Evolutionary conservation across 2,797 vertebrate genomes (phyloP).

Genomic region (Gymnodraco acuticeps): DNA sequence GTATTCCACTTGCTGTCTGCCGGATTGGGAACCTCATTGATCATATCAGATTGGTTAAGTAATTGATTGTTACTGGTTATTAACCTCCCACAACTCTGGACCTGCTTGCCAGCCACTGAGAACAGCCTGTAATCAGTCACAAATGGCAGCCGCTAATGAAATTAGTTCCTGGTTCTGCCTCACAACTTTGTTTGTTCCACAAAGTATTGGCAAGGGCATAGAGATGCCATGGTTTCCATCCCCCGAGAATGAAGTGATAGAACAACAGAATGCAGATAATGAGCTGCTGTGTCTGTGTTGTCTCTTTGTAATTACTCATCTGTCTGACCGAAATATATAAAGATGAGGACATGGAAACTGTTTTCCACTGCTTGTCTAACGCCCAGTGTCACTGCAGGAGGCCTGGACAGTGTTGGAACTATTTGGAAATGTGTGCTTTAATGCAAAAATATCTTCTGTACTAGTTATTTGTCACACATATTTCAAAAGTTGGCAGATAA

Average conservation of each 20-base stretch:
- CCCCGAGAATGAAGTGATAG: constrained; percentile 64
- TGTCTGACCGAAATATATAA: constrained; percentile 74
- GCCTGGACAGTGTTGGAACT: not conserved
- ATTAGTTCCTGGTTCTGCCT: constrained; percentile 88
- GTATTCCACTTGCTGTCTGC: constrained; percentile 65
- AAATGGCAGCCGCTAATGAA: constrained; percentile 87
- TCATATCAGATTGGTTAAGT: constrained; percentile 85
- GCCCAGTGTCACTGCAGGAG: constrained; percentile 1
- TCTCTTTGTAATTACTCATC: constrained; percentile 73
- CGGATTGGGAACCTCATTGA: constrained; percentile 80
- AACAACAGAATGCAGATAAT: constrained; percentile 76
- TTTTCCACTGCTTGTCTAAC: constrained; percentile 10
- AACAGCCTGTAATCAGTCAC: constrained; percentile 87
- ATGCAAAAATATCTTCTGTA: not conserved
- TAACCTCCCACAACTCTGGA: constrained; percentile 86
- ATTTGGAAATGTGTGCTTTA: not conserved
- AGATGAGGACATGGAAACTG: constrained; percentile 50
- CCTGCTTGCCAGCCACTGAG: constrained; percentile 71
- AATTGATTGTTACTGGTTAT: constrained; percentile 90
- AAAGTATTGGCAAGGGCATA: constrained; percentile 85
- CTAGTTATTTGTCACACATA: not conserved
- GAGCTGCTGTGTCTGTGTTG: constrained; percentile 68
- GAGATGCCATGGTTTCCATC: constrained; percentile 76
- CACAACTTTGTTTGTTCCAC: constrained; percentile 87
- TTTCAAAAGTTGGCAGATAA: not conserved